Evolutionary conservation across 2,888 invertebrate species (phyloP).

Genomic region (Tipula confusa): DNA sequence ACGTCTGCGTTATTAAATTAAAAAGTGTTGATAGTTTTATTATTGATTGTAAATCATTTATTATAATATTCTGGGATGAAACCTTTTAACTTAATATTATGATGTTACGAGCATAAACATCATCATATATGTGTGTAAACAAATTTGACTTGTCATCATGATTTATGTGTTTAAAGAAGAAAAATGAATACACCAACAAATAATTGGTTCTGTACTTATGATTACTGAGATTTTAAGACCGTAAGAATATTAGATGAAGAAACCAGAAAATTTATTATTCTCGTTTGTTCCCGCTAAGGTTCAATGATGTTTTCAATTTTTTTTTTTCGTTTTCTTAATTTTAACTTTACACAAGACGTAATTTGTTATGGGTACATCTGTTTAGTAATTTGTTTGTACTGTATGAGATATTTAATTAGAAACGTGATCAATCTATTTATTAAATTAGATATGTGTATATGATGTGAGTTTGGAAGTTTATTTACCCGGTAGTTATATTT

Average conservation of each 20-base stretch:
- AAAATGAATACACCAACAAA: no score
- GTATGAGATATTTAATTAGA: background rate
- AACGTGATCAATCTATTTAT: slow-evolving; percentile 14
- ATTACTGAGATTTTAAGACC: background rate
- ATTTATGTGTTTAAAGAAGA: background rate
- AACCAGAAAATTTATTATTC: background rate
- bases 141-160: background rate
- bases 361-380: background rate
- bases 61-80: background rate
- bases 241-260: background rate
- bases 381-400: slow-evolving; percentile 9
- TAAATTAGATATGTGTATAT: background rate
- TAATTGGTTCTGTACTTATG: background rate
- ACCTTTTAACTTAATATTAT: background rate
- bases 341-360: background rate
- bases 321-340: background rate
- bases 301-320: background rate
- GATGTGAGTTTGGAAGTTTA: background rate
- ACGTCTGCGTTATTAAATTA: background rate
- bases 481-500: background rate
- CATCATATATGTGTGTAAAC: background rate
- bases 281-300: background rate
- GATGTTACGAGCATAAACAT: background rate
- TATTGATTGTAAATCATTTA: slow-evolving; percentile 6
- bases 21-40: background rate